phyloP scores from a whole-genome alignment of 2,113 vertebrate species.

The Campylorhamphus procurvoides region DNA sequence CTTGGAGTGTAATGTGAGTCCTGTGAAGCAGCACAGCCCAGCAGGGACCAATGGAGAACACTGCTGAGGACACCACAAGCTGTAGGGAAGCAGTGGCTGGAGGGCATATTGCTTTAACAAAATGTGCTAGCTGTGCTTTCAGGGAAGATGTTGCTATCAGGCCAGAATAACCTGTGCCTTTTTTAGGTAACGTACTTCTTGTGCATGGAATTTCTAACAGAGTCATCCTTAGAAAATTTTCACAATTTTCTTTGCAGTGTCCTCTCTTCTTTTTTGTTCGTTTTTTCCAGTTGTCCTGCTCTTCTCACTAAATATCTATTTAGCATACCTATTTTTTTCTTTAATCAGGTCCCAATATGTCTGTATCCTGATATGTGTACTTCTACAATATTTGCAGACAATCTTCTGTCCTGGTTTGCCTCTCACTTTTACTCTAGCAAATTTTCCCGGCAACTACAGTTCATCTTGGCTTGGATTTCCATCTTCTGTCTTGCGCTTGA shows the following conservation, averaged over 20 bases:
- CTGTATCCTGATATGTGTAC: background rate
- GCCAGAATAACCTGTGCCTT: background rate
- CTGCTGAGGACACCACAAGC: rapidly evolving
- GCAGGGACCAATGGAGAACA: background rate
- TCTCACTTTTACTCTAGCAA: background rate
- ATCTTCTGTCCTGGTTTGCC: background rate
- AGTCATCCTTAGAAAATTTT: background rate
- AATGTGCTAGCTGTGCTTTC: background rate
- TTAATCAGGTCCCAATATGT: background rate
- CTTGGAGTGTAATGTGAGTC: too few relatives aligned
- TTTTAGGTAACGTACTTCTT: background rate
- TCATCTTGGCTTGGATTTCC: background rate
- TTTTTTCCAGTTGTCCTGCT: background rate
- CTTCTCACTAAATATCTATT: background rate
- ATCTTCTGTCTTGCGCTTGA: background rate
- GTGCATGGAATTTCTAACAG: background rate
- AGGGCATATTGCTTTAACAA: background rate
- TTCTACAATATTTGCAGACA: background rate
- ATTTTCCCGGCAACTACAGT: background rate
- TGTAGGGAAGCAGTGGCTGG: background rate
- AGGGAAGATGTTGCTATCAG: background rate
- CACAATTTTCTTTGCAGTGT: background rate
- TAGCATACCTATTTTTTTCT: background rate
- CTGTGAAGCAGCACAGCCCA: background rate
- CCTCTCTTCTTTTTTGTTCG: background rate